These are phyloP conservation scores for Diplazon laetatorius DNA, from an alignment of 2,888 invertebrate species.

Conservation along the genomic window DNA sequence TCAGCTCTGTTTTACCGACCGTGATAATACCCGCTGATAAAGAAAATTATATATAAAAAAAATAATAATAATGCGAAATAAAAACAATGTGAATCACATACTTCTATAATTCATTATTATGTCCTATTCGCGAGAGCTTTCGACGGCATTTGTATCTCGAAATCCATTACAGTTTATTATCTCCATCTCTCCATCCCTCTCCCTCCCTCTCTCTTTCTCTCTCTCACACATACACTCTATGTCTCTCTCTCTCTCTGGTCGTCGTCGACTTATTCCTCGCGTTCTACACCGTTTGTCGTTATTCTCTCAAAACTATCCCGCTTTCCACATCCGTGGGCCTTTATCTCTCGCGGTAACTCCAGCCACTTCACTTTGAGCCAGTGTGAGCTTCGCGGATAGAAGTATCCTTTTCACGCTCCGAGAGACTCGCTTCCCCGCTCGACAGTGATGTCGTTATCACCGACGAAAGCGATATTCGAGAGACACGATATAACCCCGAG, in stretches of 20 bases:
- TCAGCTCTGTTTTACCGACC: not conserved
- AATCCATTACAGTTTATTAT: conserved; percentile 53
- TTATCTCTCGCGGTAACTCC: conserved; percentile 13
- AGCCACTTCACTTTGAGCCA: not conserved
- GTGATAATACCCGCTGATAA: too few species aligned
- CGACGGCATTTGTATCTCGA: conserved; percentile 37
- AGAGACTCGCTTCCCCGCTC: not conserved
- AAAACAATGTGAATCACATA: too few species aligned
- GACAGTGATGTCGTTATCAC: not conserved
- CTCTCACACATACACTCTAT: too few species aligned
- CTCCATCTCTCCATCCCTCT: too few species aligned
- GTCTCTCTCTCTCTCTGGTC: not conserved
- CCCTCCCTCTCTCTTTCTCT: too few species aligned
- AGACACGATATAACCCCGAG: not conserved
- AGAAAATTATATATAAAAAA: too few species aligned
- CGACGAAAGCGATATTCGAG: not conserved
- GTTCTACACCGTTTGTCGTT: conserved; percentile 8
- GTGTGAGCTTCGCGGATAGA: not conserved
- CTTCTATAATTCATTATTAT: too few species aligned
- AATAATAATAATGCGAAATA: too few species aligned
- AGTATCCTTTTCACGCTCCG: conserved; percentile 9
- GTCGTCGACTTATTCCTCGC: conserved; percentile 19
- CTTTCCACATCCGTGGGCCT: not conserved
- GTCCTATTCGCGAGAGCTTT: conserved; percentile 14
- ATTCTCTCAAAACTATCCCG: conserved; percentile 2